Conservation (phyloP, 2,888 invertebrate genomes). For the Eupithecia vulgata region DNA sequence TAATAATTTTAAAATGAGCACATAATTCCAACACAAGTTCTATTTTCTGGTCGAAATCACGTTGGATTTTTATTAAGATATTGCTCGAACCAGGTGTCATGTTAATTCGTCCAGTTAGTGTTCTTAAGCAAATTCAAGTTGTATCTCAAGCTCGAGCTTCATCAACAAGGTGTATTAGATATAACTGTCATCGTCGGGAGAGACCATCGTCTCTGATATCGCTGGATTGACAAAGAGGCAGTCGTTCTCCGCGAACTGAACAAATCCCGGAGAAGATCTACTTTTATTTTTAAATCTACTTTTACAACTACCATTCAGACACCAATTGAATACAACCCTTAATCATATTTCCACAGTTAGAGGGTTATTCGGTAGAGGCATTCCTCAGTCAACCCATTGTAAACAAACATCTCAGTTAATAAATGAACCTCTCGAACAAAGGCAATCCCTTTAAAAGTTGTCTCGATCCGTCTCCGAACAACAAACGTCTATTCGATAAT, state of each 20-base stretch:
- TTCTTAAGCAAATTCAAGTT: not conserved
- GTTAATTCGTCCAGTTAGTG: too few species aligned
- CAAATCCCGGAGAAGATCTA: not conserved
- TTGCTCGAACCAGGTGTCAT: too few species aligned
- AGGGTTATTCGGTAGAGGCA: not conserved
- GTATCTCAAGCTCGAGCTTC: not conserved
- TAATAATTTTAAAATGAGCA: not conserved
- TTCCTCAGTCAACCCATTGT: not conserved
- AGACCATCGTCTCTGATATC: too few species aligned
- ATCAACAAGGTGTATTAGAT: not conserved
- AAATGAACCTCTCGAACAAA: slow-evolving; percentile 34
- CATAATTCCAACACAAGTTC: not conserved
- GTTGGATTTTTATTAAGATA: not conserved
- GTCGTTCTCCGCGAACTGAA: not conserved
- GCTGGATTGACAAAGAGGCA: not conserved
- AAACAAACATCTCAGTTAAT: slow-evolving; percentile 26
- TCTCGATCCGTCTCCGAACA: slow-evolving; percentile 43
- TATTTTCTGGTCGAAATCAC: not conserved
- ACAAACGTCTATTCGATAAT: slow-evolving; percentile 46
- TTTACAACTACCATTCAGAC: too few species aligned
- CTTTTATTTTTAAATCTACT: too few species aligned
- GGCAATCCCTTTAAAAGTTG: slow-evolving; percentile 42
- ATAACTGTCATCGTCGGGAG: not conserved
- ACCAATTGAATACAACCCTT: not conserved
- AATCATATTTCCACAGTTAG: not conserved